Evolutionary conservation across 2,888 invertebrate genomes (phyloP).

Genomic region (Drosophila neotestacea): DNA sequence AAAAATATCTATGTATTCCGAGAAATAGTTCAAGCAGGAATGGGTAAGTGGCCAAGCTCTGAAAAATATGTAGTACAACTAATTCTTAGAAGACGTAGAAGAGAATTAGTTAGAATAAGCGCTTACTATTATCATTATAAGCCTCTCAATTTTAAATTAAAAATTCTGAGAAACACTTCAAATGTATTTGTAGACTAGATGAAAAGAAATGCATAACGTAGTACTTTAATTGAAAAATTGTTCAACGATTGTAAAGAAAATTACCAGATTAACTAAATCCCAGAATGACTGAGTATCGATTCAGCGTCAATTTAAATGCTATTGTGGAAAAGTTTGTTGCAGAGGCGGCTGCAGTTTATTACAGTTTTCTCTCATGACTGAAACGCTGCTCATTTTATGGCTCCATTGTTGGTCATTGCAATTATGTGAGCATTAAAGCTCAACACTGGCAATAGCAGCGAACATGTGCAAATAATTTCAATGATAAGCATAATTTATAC

Average conservation of each 20-base stretch:
- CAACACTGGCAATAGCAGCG: conserved; percentile 33
- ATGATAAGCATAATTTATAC: conserved; percentile 78
- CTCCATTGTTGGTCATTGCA: conserved; percentile 68
- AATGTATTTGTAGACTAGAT: too few species aligned
- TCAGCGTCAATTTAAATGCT: conserved; percentile 19
- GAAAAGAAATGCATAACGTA: too few species aligned
- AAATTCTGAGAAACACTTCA: too few species aligned
- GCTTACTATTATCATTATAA: too few species aligned
- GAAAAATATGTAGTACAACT: not conserved
- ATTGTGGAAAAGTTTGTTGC: conserved; percentile 15
- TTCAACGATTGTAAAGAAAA: not conserved
- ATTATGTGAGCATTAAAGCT: conserved; percentile 71
- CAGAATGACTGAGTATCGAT: conserved; percentile 31
- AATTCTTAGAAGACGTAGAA: not conserved
- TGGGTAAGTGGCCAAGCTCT: too few species aligned
- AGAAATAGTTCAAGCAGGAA: not conserved
- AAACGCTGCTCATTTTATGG: conserved; percentile 51
- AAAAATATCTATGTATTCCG: not conserved
- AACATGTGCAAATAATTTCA: conserved; percentile 76
- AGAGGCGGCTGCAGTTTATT: conserved; percentile 59
- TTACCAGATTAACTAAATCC: conserved; percentile 14
- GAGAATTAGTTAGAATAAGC: not conserved
- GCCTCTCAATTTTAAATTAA: too few species aligned
- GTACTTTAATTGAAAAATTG: too few species aligned
- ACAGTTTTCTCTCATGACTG: conserved; percentile 49